Conservation (phyloP, 2,113 vertebrate genomes). For the Galeopterus variegatus region DNA sequence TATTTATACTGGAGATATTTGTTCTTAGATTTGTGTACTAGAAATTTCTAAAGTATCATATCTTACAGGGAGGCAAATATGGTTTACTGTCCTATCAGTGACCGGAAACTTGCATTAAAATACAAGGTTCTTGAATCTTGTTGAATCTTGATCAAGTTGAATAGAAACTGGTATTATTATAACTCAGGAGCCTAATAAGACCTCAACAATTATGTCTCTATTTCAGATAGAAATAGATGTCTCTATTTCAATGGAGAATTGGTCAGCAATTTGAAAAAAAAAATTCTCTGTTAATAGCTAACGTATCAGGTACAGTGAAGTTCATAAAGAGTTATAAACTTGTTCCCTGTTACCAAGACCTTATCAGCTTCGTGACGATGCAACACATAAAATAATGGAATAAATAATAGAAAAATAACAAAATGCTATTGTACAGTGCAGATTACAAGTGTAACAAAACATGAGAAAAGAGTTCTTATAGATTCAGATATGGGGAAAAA, state of each 20-base stretch:
- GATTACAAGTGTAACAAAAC: background rate
- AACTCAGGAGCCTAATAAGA: background rate
- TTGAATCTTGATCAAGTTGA: background rate
- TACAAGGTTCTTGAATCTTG: background rate
- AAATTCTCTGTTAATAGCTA: background rate
- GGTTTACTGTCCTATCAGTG: slow-evolving; percentile 40
- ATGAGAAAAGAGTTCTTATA: background rate
- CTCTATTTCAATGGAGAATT: background rate
- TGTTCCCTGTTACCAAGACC: background rate
- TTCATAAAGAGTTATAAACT: background rate
- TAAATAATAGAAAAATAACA: background rate
- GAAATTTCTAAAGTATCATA: slow-evolving; percentile 55
- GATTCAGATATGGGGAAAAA: background rate
- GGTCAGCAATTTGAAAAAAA: background rate
- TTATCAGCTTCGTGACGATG: background rate
- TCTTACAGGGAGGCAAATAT: slow-evolving; percentile 64
- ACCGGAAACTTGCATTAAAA: slow-evolving; percentile 7
- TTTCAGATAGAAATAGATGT: background rate
- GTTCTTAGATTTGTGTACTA: slow-evolving; percentile 53
- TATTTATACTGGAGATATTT: slow-evolving; percentile 58
- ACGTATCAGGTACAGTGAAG: background rate
- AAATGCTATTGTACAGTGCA: rapidly evolving
- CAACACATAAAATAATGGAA: background rate
- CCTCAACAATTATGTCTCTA: background rate
- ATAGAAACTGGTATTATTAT: slow-evolving; percentile 18